Conservation (phyloP, 2,888 invertebrate genomes). For the Luperina testacea region DNA sequence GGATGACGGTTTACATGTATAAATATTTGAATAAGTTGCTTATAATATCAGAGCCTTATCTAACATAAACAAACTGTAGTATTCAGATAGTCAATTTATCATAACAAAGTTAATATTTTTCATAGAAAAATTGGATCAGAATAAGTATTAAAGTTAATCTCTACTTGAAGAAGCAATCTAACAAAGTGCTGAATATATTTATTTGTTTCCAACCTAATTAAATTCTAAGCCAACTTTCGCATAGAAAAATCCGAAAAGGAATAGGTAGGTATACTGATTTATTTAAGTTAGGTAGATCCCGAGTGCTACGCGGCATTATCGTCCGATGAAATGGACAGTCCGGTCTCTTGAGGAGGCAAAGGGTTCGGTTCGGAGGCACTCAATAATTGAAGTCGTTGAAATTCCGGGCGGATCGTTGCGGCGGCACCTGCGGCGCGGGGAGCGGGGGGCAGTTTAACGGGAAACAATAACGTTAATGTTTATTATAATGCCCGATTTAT, state of each 20-base stretch:
- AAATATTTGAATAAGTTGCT: conserved; percentile 48
- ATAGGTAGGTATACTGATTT: conserved; percentile 73
- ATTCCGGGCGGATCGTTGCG: conserved; percentile 87
- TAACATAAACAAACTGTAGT: conserved; percentile 13
- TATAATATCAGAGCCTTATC: conserved; percentile 11
- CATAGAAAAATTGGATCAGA: conserved; percentile 18
- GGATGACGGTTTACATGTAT: conserved; percentile 44
- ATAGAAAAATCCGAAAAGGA: conserved; percentile 74
- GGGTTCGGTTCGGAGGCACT: conserved; percentile 88
- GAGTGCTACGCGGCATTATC: conserved; percentile 83
- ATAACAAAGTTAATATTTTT: conserved; percentile 10
- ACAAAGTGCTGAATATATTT: conserved; percentile 42
- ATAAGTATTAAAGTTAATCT: conserved; percentile 30
- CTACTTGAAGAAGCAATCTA: conserved; percentile 45
- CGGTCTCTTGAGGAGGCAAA: conserved; percentile 86
- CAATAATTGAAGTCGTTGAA: conserved; percentile 90
- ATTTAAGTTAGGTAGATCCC: conserved; percentile 80
- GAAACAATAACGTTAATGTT: conserved; percentile 88
- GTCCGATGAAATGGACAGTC: conserved; percentile 86
- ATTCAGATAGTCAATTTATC: conserved; percentile 24
- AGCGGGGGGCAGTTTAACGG: conserved; percentile 77
- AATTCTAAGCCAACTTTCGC: conserved; percentile 69
- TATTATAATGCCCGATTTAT: conserved; percentile 89
- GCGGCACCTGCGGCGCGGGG: conserved; percentile 79
- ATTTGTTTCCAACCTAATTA: conserved; percentile 67